These are phyloP conservation scores for Sussaba pulchella DNA, from an alignment of 2,888 invertebrate species.

Conservation along the genomic window DNA sequence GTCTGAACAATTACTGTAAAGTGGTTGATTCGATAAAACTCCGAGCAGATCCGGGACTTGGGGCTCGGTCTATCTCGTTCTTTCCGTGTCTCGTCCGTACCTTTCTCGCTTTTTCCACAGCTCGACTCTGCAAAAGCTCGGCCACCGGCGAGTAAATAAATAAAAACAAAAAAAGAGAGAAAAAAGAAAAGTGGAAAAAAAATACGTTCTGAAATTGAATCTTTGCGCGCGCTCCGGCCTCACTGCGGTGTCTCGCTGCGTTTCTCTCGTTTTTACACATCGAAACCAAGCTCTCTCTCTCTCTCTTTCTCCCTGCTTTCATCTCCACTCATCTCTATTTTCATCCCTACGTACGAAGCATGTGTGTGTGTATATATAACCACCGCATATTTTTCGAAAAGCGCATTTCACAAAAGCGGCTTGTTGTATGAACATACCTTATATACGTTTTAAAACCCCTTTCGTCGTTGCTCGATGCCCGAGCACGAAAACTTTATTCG, in stretches of 20 bases:
- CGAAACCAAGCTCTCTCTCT: constrained; percentile 9
- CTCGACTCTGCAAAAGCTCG: constrained; percentile 49
- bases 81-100: constrained; percentile 10
- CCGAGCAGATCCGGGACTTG: constrained; percentile 37
- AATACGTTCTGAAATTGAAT: constrained; percentile 72
- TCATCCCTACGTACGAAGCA: background rate
- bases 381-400: constrained; percentile 13
- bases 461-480: constrained; percentile 23
- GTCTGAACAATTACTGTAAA: constrained; percentile 71
- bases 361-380: background rate
- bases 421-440: constrained; percentile 25
- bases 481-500: constrained; percentile 47
- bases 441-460: constrained; percentile 8
- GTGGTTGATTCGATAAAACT: constrained; percentile 69
- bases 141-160: constrained; percentile 70
- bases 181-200: background rate
- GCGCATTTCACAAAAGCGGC: constrained; percentile 45
- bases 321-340: constrained; percentile 15
- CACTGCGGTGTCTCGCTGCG: constrained; percentile 55
- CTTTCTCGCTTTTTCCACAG: constrained; percentile 39
- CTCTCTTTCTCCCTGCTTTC: constrained; percentile 18
- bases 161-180: no score
- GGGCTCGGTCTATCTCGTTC: constrained; percentile 28
- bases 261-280: constrained; percentile 54
- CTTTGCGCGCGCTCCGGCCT: constrained; percentile 66